phyloP scores from a whole-genome alignment of 2,797 vertebrate species.

The Sus cebifrons region DNA sequence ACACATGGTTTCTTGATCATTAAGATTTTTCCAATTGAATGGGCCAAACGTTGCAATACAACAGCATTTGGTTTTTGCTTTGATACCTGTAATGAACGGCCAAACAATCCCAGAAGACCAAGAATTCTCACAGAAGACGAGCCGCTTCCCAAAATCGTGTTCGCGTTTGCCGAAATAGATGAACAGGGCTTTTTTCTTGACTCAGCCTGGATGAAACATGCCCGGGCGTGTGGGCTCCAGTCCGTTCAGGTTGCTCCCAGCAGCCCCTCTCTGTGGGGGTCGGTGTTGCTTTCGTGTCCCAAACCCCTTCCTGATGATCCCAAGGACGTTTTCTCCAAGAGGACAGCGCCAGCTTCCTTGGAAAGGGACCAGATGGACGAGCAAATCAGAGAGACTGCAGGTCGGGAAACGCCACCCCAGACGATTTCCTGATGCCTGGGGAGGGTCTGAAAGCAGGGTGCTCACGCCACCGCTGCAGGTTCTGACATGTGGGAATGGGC shows the following conservation, averaged over 20 bases:
- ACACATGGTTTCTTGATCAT: constrained; percentile 91
- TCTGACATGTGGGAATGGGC: background rate
- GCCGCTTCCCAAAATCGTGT: constrained; percentile 83
- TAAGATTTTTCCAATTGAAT: constrained; percentile 89
- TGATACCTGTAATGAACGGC: constrained; percentile 89
- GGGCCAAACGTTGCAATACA: constrained; percentile 88
- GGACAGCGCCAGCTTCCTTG: background rate
- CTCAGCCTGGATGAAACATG: constrained; percentile 56
- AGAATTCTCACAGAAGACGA: constrained; percentile 86
- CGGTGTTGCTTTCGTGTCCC: background rate
- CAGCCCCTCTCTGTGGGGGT: background rate
- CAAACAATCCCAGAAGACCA: constrained; percentile 82
- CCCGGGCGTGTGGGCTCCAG: background rate
- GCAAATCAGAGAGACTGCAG: background rate
- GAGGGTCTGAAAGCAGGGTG: background rate
- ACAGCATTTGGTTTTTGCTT: constrained; percentile 88
- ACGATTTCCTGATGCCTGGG: constrained; percentile 50
- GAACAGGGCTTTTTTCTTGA: constrained; percentile 69
- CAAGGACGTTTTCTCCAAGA: constrained; percentile 32
- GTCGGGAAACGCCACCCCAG: background rate
- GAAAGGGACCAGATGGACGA: background rate
- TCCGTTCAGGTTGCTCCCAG: background rate
- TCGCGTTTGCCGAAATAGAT: background rate
- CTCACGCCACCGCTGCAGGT: background rate
- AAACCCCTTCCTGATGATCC: background rate